A percentile compares a stretch with the other conserved stretches of the same genome.
Conservation (phyloP, 1,140 invertebrate genomes). For the Penaeus vannamei region DNA sequence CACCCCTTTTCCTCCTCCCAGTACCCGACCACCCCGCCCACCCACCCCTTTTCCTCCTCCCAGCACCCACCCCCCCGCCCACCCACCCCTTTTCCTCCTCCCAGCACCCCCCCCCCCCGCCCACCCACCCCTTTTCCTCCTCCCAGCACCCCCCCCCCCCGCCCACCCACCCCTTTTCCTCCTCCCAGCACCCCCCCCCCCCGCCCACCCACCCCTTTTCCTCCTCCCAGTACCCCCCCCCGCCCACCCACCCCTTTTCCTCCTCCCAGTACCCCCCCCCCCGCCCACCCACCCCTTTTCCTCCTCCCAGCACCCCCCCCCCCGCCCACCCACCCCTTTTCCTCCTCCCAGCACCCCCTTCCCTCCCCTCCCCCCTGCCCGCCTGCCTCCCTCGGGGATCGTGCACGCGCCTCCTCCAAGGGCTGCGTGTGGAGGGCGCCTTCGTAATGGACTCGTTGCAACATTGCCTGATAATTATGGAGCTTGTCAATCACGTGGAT, state of each 20-base stretch:
- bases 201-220: not conserved
- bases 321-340: not conserved
- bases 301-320: not conserved
- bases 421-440: no score
- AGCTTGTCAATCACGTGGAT: conserved; percentile 58
- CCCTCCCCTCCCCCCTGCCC: no score
- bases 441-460: conserved; percentile 40
- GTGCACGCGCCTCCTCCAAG: not conserved
- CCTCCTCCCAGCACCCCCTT: no score
- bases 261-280: no score
- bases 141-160: not conserved
- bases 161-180: not conserved
- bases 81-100: not conserved
- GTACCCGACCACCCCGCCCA: not conserved
- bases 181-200: not conserved
- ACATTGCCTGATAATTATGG: conserved; percentile 45
- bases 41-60: no score
- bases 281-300: no score
- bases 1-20: no score
- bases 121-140: not conserved
- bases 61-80: no score
- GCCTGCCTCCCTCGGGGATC: not conserved
- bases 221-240: not conserved
- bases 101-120: not conserved
- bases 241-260: no score